These are phyloP conservation scores for Drosophila tropicalis DNA, from an alignment of 1,140 invertebrate genomes.

Conservation along the genomic window DNA sequence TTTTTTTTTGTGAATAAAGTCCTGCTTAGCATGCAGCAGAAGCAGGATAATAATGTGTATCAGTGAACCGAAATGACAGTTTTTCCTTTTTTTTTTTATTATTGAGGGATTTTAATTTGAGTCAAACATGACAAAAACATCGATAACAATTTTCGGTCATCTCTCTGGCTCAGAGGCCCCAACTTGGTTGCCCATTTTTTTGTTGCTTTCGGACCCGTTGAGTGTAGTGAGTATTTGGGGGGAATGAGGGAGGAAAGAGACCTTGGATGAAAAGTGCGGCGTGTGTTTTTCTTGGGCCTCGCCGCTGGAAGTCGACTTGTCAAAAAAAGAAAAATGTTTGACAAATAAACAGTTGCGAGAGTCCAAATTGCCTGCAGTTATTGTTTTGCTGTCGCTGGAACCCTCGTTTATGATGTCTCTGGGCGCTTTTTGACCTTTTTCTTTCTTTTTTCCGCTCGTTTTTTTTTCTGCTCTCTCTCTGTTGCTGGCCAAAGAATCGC, in stretches of 20 bases:
- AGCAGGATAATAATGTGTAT: constrained; percentile 74
- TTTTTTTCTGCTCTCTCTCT: no score
- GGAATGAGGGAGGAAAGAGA: background rate
- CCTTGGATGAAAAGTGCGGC: constrained; percentile 46
- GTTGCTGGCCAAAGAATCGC: constrained; percentile 37
- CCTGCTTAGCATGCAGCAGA: constrained; percentile 65
- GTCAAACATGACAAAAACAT: constrained; percentile 79
- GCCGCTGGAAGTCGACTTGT: constrained; percentile 76
- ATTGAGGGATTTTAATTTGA: constrained; percentile 79
- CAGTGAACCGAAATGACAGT: constrained; percentile 68
- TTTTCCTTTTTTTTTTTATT: constrained; percentile 41
- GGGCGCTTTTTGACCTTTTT: constrained; percentile 76
- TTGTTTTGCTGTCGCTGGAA: constrained; percentile 69
- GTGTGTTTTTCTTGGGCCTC: constrained; percentile 52
- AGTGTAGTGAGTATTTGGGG: no score
- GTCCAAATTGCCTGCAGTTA: constrained; percentile 76
- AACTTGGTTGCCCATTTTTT: constrained; percentile 59
- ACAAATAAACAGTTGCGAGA: constrained; percentile 79
- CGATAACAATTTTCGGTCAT: constrained; percentile 77
- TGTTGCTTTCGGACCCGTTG: no score
- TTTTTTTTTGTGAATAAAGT: constrained; percentile 16
- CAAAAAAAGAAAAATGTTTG: constrained; percentile 78
- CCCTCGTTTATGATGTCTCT: constrained; percentile 78
- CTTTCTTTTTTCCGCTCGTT: background rate
- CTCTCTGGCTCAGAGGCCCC: constrained; percentile 33